Percentiles rank a stretch among this genome's conserved stretches.
Conservation (phyloP, 2,113 vertebrate genomes). For the human (Homo sapiens) region DNA sequence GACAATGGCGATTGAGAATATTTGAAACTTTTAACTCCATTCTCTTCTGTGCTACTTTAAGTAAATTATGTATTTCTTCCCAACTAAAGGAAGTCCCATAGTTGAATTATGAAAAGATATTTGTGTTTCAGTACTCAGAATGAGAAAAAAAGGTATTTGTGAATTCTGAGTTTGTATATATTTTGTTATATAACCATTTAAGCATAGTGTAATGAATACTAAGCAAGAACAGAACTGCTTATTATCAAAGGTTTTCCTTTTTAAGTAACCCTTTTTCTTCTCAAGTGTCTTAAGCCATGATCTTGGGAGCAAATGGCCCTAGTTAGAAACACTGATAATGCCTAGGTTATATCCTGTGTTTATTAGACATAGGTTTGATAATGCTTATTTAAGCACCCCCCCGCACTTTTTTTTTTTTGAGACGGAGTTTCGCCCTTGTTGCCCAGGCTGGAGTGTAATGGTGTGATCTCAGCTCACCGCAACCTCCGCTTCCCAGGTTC, state of each 20-base stretch:
- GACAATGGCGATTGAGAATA: background rate
- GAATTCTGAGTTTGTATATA: background rate
- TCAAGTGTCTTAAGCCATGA: background rate
- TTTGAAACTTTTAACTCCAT: background rate
- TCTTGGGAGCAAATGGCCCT: background rate
- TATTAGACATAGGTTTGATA: background rate
- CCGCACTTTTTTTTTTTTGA: too few species aligned
- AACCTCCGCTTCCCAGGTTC: too few species aligned
- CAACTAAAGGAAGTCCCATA: background rate
- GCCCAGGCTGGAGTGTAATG: too few species aligned
- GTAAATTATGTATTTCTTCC: background rate
- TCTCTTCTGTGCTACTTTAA: background rate
- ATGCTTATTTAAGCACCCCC: background rate
- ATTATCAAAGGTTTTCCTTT: background rate
- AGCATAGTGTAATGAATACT: background rate
- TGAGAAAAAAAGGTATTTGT: background rate
- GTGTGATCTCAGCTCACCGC: too few species aligned
- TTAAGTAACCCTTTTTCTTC: background rate
- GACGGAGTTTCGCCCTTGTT: too few species aligned
- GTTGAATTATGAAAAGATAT: too few species aligned
- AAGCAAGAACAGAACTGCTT: background rate
- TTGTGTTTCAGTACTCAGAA: too few species aligned
- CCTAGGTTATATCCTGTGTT: background rate
- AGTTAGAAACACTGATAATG: background rate
- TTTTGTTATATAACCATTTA: background rate